Base-by-base conservation (phyloP, 2,797 vertebrate species). In the Ctenochaetus hawaiiensis region DNA sequence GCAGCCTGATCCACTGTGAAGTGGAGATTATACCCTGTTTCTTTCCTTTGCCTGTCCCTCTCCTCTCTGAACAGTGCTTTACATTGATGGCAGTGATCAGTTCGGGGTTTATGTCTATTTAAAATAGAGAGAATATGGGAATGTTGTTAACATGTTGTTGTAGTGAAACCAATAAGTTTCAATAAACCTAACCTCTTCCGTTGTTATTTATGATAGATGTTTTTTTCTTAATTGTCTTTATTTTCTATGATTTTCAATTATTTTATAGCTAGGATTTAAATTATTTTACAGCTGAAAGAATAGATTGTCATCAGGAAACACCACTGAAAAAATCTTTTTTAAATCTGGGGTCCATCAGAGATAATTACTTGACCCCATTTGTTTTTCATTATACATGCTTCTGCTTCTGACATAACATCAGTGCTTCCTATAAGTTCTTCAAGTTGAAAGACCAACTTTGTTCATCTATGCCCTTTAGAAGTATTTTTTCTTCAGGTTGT, bases 31-130 rank as follows among this genome's bases (percentile, higher is more conserved):
- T 17, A 12, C 20, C 41, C 4, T 8, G 2, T 23, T 58, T 41
- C 52, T 43, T 20, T 17, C 22, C 37, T 66, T 52, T 30, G n/a
- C 57, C 26, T 47, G 34, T 51, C 17, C 18, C 22, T 49, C 49
- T 58, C 13, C 44, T 45, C 61, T 63, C 14, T 22, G 22, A 14
- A 11, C 12, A 14, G 43, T 23, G 64, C 8, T 69, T 54, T 58
- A 37, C 20, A n/a, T 5, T 14, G 44, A 66, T 44, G 30, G 48
- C 39, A 58, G 17, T 51, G 18, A 78, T 72, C 53, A 37, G 43
- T 64, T 49, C 48, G 3, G 37, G 30, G 49, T 63, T 53, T 30
- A 30, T 20, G n/a, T 51, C 23, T 39, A 45, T 18, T 63, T 4
- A 39, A 45, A 63, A 22, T 20, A 41, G 20, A 44, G 2, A 12